Evolutionary conservation across 2,113 vertebrate genomes (phyloP).

Genomic region (Rhinolophus sinicus): DNA sequence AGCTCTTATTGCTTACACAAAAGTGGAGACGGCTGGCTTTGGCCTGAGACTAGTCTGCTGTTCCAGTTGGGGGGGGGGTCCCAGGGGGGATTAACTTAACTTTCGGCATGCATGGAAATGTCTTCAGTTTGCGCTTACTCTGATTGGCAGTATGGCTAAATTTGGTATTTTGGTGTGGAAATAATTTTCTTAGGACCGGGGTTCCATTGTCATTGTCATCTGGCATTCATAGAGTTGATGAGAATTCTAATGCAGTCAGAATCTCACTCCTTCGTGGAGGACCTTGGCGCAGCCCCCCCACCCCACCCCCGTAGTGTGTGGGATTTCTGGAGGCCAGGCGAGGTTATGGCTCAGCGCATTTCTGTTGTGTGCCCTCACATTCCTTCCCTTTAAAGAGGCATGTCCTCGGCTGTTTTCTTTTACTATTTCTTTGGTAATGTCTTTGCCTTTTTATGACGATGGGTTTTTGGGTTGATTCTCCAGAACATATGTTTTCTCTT

Average conservation of each 20-base stretch:
- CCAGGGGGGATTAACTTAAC: too few species aligned
- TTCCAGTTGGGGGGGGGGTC: not conserved
- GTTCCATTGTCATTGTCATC: not conserved
- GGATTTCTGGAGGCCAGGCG: not conserved
- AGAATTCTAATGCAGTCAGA: not conserved
- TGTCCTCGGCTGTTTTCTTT: not conserved
- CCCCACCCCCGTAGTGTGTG: not conserved
- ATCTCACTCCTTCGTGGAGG: not conserved
- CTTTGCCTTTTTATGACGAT: not conserved
- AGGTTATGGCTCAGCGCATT: not conserved
- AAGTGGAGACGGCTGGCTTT: not conserved
- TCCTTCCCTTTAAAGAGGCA: not conserved
- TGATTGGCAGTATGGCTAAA: not conserved
- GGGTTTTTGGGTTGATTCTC: not conserved
- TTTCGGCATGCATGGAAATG: not conserved
- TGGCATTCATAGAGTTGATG: not conserved
- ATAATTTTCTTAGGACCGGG: not conserved
- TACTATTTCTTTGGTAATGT: too few species aligned
- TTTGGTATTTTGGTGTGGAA: not conserved
- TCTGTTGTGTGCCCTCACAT: not conserved
- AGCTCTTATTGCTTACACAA: not conserved
- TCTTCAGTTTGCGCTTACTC: not conserved
- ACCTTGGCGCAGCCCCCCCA: fast-evolving
- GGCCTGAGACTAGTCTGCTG: not conserved
- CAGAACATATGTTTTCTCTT: not conserved